These are phyloP conservation scores for Myxocyprinus asiaticus DNA, from an alignment of 2,113 vertebrate species.

Conservation along the genomic window DNA sequence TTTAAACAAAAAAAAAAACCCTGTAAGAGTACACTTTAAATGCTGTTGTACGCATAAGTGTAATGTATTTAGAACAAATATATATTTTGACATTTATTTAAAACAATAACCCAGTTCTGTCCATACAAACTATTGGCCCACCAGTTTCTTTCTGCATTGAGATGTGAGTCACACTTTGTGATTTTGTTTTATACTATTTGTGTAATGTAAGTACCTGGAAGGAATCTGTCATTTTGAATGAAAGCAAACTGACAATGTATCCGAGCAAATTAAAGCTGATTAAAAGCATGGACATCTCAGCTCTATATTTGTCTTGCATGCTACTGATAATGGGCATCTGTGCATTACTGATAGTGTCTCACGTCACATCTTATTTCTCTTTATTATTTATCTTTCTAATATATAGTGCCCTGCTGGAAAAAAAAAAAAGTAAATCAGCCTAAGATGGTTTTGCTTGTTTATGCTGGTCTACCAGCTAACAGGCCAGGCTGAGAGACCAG, in stretches of 20 bases:
- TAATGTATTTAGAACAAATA: conserved; percentile 48
- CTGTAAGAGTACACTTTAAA: conserved; percentile 39
- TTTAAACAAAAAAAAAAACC: conserved; percentile 38
- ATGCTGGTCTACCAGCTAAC: no score
- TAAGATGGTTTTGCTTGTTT: no score
- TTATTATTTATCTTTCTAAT: background rate
- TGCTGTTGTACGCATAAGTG: conserved; percentile 21
- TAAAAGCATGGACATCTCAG: conserved; percentile 4
- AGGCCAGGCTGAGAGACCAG: no score
- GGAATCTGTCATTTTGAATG: conserved; percentile 25
- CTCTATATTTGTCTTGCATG: background rate
- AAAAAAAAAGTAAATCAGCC: no score
- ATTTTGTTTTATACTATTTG: conserved; percentile 55
- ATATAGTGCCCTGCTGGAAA: background rate
- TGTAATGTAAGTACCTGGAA: conserved; percentile 50
- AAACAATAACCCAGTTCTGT: conserved; percentile 27
- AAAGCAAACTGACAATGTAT: conserved; percentile 53
- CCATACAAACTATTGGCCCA: conserved; percentile 28
- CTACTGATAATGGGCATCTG: background rate
- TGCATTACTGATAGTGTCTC: no score
- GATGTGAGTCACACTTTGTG: conserved; percentile 44
- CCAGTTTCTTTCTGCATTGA: conserved; percentile 38
- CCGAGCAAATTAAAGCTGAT: conserved; percentile 53
- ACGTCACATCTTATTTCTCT: background rate
- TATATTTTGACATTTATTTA: conserved; percentile 49